Conservation (phyloP, 2,888 invertebrate species). For the Xestoiulus laeticollis region DNA sequence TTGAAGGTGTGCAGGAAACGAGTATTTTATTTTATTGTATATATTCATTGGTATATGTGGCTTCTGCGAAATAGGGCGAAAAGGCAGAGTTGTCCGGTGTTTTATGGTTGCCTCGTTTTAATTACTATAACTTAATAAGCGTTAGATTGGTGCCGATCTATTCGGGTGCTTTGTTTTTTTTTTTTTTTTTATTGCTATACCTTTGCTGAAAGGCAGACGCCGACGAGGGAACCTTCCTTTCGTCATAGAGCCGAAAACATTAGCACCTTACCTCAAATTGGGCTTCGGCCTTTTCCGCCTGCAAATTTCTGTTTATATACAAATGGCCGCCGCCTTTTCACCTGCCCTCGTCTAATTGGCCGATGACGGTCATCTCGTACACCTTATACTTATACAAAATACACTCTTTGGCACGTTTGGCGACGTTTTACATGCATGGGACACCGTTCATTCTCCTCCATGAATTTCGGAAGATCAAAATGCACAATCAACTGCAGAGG, state of each 20-base stretch:
- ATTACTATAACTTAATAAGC: constrained; percentile 9
- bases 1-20: too few relatives aligned
- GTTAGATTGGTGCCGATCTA: neutral
- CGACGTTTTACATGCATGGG: too few relatives aligned
- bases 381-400: too few relatives aligned
- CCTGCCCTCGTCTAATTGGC: neutral
- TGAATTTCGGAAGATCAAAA: too few relatives aligned
- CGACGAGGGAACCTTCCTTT: neutral
- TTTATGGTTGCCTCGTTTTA: constrained; percentile 9
- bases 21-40: too few relatives aligned
- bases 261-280: neutral
- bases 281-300: neutral
- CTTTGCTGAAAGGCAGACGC: neutral
- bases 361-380: neutral
- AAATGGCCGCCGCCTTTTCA: neutral
- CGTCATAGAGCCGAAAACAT: neutral
- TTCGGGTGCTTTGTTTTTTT: neutral
- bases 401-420: neutral
- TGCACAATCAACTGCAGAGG: too few relatives aligned
- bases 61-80: neutral
- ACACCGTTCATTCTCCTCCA: too few relatives aligned
- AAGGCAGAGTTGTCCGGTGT: neutral
- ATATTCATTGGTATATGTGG: neutral
- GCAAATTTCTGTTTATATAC: neutral
- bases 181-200: neutral